Percentiles rank a stretch among this genome's conserved stretches.
Evolutionary conservation across 2,113 vertebrate species (phyloP).

Genomic region (Lepus timidus): DNA sequence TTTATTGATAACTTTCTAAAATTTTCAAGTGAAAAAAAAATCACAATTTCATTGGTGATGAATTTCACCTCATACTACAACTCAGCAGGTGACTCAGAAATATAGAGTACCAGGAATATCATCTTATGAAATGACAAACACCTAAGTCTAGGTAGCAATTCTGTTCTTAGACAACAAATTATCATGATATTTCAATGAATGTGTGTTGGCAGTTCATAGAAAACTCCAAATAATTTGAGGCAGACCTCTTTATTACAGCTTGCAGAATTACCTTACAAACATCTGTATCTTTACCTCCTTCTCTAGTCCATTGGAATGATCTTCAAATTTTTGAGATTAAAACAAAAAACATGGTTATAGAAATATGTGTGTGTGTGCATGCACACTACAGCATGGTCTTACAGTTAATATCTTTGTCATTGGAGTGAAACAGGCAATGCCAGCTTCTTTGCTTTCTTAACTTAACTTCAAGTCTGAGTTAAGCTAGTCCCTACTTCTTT

Average conservation of each 20-base stretch:
- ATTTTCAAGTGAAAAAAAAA: not conserved
- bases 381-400: not conserved
- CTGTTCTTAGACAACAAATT: not conserved
- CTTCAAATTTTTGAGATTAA: constrained; percentile 46
- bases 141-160: not conserved
- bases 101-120: not conserved
- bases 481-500: not conserved
- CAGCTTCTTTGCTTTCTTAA: constrained; percentile 28
- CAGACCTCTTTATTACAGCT: not conserved
- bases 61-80: not conserved
- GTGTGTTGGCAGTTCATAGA: not conserved
- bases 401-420: constrained; percentile 6
- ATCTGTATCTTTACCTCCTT: not conserved
- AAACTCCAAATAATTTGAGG: not conserved
- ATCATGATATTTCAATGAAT: not conserved
- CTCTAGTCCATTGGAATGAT: not conserved
- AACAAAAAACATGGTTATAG: not conserved
- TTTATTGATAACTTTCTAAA: not conserved
- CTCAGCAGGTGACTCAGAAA: not conserved
- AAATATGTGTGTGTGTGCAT: not conserved
- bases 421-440: not conserved
- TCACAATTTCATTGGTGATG: not conserved
- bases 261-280: constrained; percentile 1
- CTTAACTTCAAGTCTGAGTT: not conserved
- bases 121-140: not conserved